phyloP scores from a whole-genome alignment of 2,113 vertebrate species.

The Oreotrochilus melanogaster region DNA sequence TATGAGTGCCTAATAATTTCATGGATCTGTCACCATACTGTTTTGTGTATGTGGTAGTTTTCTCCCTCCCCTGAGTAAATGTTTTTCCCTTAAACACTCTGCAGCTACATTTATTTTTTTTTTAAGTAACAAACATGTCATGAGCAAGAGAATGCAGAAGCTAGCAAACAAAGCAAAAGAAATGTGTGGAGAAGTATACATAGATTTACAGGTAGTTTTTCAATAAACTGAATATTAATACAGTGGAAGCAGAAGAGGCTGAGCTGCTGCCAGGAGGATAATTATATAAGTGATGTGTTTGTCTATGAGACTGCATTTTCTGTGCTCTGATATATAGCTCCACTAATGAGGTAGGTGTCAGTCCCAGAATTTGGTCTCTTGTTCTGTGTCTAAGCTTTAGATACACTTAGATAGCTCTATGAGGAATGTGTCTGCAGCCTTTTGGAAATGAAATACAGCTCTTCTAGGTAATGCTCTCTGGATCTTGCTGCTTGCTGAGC shows the following conservation, averaged over 20 bases:
- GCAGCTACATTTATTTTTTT: background rate
- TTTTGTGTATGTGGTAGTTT: background rate
- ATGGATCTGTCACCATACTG: background rate
- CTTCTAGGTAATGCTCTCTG: rapidly evolving
- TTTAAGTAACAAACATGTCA: background rate
- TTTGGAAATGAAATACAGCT: background rate
- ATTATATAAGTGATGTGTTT: slow-evolving; percentile 36
- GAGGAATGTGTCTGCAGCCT: background rate
- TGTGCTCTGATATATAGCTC: slow-evolving; percentile 30
- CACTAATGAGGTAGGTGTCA: slow-evolving; percentile 13
- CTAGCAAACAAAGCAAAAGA: background rate
- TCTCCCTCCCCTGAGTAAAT: background rate
- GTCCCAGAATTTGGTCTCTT: background rate
- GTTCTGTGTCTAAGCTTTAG: background rate
- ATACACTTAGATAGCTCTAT: background rate
- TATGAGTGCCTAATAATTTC: background rate
- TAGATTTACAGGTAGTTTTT: slow-evolving; percentile 2
- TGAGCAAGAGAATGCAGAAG: background rate
- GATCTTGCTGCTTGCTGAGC: background rate
- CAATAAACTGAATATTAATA: slow-evolving; percentile 30
- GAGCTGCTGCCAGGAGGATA: slow-evolving; percentile 8
- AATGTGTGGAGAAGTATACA: background rate
- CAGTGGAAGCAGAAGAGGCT: slow-evolving; percentile 3
- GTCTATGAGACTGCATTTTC: background rate
- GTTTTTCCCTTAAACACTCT: background rate